These are phyloP conservation scores for Ferdinandea cuprea DNA, from an alignment of 2,888 invertebrate species.

Conservation along the genomic window DNA sequence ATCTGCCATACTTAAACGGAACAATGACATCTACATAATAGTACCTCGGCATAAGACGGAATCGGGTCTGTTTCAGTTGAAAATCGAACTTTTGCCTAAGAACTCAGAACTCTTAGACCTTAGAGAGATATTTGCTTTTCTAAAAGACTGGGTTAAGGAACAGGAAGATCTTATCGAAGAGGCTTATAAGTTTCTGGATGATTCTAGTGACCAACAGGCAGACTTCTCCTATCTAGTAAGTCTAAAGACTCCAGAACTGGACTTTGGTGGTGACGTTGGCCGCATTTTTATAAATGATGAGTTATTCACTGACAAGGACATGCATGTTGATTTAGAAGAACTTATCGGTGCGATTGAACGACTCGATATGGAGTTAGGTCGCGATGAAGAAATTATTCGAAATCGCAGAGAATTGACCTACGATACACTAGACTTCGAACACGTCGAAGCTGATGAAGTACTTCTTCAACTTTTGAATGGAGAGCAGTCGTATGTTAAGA, in stretches of 20 bases:
- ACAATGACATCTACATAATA: slow-evolving; percentile 78
- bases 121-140: slow-evolving; percentile 78
- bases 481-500: slow-evolving; percentile 77
- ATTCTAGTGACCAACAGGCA: not conserved
- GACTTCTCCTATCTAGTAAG: slow-evolving; percentile 68
- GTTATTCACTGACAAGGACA: slow-evolving; percentile 79
- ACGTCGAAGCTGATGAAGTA: slow-evolving; percentile 78
- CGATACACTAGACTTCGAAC: slow-evolving; percentile 77
- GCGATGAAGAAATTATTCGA: slow-evolving; percentile 22
- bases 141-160: slow-evolving; percentile 78
- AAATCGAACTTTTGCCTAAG: slow-evolving; percentile 78
- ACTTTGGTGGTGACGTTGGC: slow-evolving; percentile 76
- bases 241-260: slow-evolving; percentile 76
- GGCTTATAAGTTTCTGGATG: slow-evolving; percentile 73
- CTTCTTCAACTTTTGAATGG: slow-evolving; percentile 79
- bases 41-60: slow-evolving; percentile 80
- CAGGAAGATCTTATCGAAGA: slow-evolving; percentile 77
- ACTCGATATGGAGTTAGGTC: slow-evolving; percentile 75
- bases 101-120: slow-evolving; percentile 80
- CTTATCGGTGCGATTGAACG: slow-evolving; percentile 77
- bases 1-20: slow-evolving; percentile 77
- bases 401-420: slow-evolving; percentile 71
- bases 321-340: slow-evolving; percentile 76
- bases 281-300: slow-evolving; percentile 78
- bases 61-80: slow-evolving; percentile 80